Evolutionary conservation across 2,888 invertebrate genomes (phyloP).

Genomic region (Sisyra terminalis): DNA sequence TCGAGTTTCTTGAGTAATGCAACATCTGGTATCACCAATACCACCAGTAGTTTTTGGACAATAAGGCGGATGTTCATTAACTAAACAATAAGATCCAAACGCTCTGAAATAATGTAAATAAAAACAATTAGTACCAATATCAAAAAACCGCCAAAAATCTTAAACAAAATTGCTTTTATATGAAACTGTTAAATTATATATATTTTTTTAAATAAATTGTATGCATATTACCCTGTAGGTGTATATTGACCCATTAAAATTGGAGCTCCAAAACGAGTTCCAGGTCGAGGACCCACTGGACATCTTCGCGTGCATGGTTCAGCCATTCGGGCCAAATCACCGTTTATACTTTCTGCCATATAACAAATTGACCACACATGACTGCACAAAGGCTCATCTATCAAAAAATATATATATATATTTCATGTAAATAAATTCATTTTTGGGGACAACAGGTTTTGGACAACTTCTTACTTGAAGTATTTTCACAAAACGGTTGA

Average conservation of each 20-base stretch:
- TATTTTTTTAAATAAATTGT: too few species aligned
- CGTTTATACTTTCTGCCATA: conserved; percentile 58
- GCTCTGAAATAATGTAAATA: conserved; percentile 28
- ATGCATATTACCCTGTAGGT: conserved; percentile 38
- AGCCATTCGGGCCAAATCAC: conserved; percentile 33
- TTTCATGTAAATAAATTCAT: background rate
- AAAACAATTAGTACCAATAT: background rate
- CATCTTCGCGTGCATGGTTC: conserved; percentile 59
- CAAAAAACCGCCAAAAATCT: too few species aligned
- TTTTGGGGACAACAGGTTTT: background rate
- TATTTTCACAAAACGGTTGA: conserved; percentile 59
- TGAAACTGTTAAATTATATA: too few species aligned
- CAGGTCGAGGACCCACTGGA: conserved; percentile 41
- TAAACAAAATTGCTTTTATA: too few species aligned
- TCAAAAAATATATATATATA: conserved; percentile 11
- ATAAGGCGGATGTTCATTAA: conserved; percentile 47
- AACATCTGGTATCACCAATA: conserved; percentile 50
- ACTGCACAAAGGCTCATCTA: conserved; percentile 58
- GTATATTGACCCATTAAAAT: conserved; percentile 56
- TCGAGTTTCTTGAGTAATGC: conserved; percentile 25
- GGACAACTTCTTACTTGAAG: conserved; percentile 35
- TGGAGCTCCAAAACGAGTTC: conserved; percentile 33
- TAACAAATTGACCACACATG: conserved; percentile 69
- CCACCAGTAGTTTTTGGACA: conserved; percentile 39
- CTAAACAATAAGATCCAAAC: conserved; percentile 52